Conservation (phyloP, 2,113 vertebrate genomes). For the Micromys minutus region DNA sequence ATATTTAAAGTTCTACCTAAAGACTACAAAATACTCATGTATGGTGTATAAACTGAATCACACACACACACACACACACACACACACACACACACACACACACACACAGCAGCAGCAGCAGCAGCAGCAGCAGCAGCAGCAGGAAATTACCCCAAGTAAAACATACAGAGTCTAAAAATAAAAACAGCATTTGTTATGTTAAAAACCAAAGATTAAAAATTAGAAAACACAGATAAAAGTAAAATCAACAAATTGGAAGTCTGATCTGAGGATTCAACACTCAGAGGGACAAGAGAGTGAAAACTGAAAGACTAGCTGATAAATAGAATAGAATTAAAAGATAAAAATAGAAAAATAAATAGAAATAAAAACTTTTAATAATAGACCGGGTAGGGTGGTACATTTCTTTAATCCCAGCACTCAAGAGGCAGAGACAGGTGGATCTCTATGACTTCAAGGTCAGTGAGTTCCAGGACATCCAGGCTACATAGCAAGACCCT, state of each 20-base stretch:
- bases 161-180: neutral
- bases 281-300: neutral
- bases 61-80: too few species aligned
- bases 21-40: neutral
- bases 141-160: neutral
- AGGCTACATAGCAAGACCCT: neutral
- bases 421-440: neutral
- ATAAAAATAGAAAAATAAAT: neutral
- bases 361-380: neutral
- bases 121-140: too few species aligned
- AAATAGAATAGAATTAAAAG: neutral
- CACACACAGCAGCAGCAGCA: too few species aligned
- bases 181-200: neutral
- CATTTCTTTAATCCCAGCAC: neutral
- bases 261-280: neutral
- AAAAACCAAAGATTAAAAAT: neutral
- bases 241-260: constrained; percentile 10
- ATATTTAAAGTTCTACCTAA: neutral
- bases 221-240: neutral
- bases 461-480: neutral
- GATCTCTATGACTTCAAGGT: neutral
- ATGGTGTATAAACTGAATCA: neutral
- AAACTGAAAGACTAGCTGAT: neutral
- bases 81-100: too few species aligned
- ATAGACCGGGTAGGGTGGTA: too few species aligned